Evolutionary conservation across 2,113 vertebrate species (phyloP).

Genomic region (Lasiurus borealis): DNA sequence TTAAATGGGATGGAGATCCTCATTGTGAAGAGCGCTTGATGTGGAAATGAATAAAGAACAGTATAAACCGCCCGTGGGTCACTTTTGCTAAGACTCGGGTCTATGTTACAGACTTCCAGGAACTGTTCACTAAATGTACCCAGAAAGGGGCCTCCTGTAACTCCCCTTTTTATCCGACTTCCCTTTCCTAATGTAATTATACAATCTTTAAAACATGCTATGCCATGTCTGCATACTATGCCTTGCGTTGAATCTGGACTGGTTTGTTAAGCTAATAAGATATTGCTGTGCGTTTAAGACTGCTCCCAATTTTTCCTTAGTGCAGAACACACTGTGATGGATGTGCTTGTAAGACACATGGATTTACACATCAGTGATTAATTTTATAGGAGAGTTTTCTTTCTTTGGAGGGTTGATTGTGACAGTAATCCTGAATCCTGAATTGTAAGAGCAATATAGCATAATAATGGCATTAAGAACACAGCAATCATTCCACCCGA

Average conservation of each 20-base stretch:
- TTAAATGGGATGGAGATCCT: background rate
- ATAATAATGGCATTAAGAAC: slow-evolving; percentile 47
- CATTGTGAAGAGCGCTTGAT: background rate
- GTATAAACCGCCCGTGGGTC: background rate
- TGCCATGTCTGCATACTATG: background rate
- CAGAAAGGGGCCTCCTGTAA: background rate
- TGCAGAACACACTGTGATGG: background rate
- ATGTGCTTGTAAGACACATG: slow-evolving; percentile 38
- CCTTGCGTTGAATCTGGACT: background rate
- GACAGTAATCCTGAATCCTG: slow-evolving; percentile 37
- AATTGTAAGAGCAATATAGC: slow-evolving; percentile 54
- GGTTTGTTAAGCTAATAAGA: slow-evolving; percentile 58
- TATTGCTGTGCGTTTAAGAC: slow-evolving; percentile 33
- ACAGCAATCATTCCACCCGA: background rate
- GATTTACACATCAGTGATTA: slow-evolving; percentile 43
- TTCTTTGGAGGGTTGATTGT: slow-evolving; percentile 43
- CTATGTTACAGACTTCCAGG: background rate
- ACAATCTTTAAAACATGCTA: background rate
- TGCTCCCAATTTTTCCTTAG: slow-evolving; percentile 46
- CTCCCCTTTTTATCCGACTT: background rate
- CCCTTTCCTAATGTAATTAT: background rate
- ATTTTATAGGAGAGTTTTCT: slow-evolving; percentile 2
- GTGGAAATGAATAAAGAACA: background rate
- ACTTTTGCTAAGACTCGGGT: background rate
- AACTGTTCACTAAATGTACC: background rate